Percentiles rank a stretch among this genome's conserved stretches.
phyloP scores from a whole-genome alignment of 2,888 invertebrate genomes.

The Clusia tigrina region DNA sequence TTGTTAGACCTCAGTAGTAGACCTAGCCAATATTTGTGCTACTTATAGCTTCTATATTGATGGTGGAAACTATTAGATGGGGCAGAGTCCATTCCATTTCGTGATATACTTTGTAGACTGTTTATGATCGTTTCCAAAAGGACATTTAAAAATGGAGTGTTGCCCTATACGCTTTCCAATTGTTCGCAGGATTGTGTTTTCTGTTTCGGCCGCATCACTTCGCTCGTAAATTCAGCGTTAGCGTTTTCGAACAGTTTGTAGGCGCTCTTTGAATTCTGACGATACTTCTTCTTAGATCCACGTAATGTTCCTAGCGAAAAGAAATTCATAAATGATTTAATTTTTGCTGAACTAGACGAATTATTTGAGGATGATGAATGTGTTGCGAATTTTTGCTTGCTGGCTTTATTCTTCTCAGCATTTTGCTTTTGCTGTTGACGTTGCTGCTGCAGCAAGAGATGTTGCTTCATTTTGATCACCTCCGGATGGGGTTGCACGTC shows the following conservation, averaged over 20 bases:
- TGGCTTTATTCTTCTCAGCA: constrained; percentile 34
- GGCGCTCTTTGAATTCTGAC: constrained; percentile 47
- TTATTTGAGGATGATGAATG: constrained; percentile 18
- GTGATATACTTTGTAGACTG: too few relatives aligned
- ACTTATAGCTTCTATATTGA: too few relatives aligned
- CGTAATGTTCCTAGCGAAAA: constrained; percentile 45
- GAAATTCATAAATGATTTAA: constrained; percentile 39
- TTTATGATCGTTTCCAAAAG: too few relatives aligned
- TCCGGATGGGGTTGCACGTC: constrained; percentile 61
- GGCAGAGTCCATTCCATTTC: too few relatives aligned
- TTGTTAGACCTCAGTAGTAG: too few relatives aligned
- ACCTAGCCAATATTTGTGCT: too few relatives aligned
- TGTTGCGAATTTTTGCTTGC: constrained; percentile 37
- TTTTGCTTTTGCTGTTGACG: constrained; percentile 36
- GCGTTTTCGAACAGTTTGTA: constrained; percentile 52
- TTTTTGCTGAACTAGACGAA: constrained; percentile 38
- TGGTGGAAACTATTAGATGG: too few relatives aligned
- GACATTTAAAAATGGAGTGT: too few relatives aligned
- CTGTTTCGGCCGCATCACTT: constrained; percentile 34
- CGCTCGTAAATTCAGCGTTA: constrained; percentile 36
- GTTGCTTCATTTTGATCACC: constrained; percentile 56
- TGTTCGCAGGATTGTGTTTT: constrained; percentile 59
- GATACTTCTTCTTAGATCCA: constrained; percentile 56
- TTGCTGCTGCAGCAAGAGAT: constrained; percentile 43
- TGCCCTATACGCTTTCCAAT: constrained; percentile 45